Percentiles rank a stretch among this genome's conserved stretches.
phyloP scores from a whole-genome alignment of 2,888 invertebrate genomes.

The Lithophane ornitopus region DNA sequence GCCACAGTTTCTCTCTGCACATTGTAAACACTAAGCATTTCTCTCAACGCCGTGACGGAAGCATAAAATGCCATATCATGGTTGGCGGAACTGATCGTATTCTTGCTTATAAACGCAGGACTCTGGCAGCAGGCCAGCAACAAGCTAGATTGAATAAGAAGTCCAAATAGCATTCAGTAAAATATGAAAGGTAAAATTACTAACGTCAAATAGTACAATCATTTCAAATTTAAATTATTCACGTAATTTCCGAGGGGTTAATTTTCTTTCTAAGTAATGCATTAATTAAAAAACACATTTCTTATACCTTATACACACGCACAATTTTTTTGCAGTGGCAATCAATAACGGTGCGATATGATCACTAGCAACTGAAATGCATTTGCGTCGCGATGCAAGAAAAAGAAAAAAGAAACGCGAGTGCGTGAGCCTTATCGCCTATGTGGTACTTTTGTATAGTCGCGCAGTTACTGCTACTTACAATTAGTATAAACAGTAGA shows the following conservation, averaged over 20 bases:
- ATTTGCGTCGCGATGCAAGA: slow-evolving; percentile 49
- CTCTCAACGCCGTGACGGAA: slow-evolving; percentile 48
- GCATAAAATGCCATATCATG: slow-evolving; percentile 57
- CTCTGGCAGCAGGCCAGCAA: slow-evolving; percentile 52
- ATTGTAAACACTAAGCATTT: slow-evolving; percentile 53
- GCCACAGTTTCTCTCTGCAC: slow-evolving; percentile 9
- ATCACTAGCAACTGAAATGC: slow-evolving; percentile 56
- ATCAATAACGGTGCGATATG: slow-evolving; percentile 56
- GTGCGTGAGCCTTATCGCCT: slow-evolving; percentile 62
- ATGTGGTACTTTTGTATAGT: slow-evolving; percentile 43
- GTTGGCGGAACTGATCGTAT: slow-evolving; percentile 53
- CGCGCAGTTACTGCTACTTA: slow-evolving; percentile 51
- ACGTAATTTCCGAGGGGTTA: slow-evolving; percentile 41
- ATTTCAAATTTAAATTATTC: slow-evolving; percentile 43
- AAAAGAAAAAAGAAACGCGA: slow-evolving; percentile 30
- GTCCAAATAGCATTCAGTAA: slow-evolving; percentile 32
- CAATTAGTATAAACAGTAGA: slow-evolving; percentile 57
- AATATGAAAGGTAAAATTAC: slow-evolving; percentile 20
- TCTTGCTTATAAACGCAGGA: slow-evolving; percentile 55
- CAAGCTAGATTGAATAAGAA: slow-evolving; percentile 53
- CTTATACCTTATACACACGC: slow-evolving; percentile 54
- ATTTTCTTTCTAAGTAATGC: slow-evolving; percentile 31
- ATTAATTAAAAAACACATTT: slow-evolving; percentile 49
- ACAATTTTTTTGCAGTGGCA: slow-evolving; percentile 61
- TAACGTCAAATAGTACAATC: neutral